Evolutionary conservation across 2,888 invertebrate species (phyloP), one percentile per base, ranked within the genome.

Genomic region (Acronicta psi): DNA sequence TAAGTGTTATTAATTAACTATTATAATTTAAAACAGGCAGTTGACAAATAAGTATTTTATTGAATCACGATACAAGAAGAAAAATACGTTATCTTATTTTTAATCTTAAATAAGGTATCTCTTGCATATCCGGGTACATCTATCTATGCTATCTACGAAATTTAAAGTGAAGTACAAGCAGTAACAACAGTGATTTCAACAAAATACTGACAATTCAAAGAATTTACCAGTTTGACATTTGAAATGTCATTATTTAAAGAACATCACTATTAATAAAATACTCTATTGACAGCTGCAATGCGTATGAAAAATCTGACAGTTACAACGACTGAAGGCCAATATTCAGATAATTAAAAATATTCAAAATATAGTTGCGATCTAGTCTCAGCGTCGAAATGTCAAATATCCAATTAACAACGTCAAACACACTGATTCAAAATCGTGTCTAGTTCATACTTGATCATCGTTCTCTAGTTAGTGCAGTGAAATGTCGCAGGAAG

Each of bases 401-500:
- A 34, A 34, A 29, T 29, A 3, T 29, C 29, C 11, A 29, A 29
- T 1, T 29, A 29, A 1, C 10, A 29, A 11, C 29, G 29, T 29
- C 11, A 29, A 29, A 29, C 29, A 2, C 10, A 29, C 29, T 29
- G 4, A 29, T 29, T 29, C 29, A 31, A 59, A 55, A 17, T 66
- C 66, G 56, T 60, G 60, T 46, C 49, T 59, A 46, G 13, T 8
- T 53, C 9, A 44, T 36, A 59, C 55, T 41, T 66, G 55, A 51
- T 31, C 31, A 50, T 59, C 54, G 44, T 29, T 53, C 49, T 61
- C 45, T 64, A 40, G 56, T 66, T 62, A 66, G 46, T 56, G 57
- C 53, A 73, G 69, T 54, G 73, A 76, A 76, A 76, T 75, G 75
- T 76, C 68, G 54, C 67, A 72, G 55, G 36, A 60, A 68, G 75